These are phyloP conservation scores for Vanessa tameamea DNA, from an alignment of 1,140 invertebrate genomes.

Conservation along the genomic window DNA sequence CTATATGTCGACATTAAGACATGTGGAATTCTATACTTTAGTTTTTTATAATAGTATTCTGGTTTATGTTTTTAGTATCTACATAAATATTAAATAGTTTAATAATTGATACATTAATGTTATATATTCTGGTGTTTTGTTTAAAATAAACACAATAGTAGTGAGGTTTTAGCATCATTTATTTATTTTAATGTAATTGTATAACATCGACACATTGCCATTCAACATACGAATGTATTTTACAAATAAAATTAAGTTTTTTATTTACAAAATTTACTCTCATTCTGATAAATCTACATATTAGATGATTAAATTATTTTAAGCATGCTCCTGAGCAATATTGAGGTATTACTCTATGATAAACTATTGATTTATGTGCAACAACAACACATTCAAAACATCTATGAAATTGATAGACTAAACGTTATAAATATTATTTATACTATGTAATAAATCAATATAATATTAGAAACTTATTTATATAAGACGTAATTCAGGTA, in stretches of 20 bases:
- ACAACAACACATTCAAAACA: conserved; percentile 34
- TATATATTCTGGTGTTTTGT: too few relatives aligned
- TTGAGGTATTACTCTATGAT: conserved; percentile 40
- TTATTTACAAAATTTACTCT: conserved; percentile 73
- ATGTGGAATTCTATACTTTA: too few relatives aligned
- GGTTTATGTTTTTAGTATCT: too few relatives aligned
- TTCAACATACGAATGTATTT: conserved; percentile 70
- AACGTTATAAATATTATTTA: conserved; percentile 4
- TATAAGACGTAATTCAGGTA: not conserved
- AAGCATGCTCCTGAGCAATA: conserved; percentile 62
- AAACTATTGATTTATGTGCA: conserved; percentile 33
- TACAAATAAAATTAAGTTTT: conserved; percentile 76
- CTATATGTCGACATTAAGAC: too few relatives aligned
- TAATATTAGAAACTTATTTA: not conserved
- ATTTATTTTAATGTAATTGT: conserved; percentile 76
- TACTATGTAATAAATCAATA: not conserved
- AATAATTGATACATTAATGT: too few relatives aligned
- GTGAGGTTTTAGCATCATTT: conserved; percentile 58
- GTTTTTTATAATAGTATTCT: too few relatives aligned
- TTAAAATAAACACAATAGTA: not conserved
- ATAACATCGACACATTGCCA: conserved; percentile 79
- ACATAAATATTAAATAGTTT: too few relatives aligned
- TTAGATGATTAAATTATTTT: conserved; percentile 44
- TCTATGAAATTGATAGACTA: not conserved
- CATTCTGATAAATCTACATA: conserved; percentile 52